Evolutionary conservation across 2,888 invertebrate genomes (phyloP), one percentile per base, ranked within the genome.

Genomic region (Acanthosepion pharaonis): DNA sequence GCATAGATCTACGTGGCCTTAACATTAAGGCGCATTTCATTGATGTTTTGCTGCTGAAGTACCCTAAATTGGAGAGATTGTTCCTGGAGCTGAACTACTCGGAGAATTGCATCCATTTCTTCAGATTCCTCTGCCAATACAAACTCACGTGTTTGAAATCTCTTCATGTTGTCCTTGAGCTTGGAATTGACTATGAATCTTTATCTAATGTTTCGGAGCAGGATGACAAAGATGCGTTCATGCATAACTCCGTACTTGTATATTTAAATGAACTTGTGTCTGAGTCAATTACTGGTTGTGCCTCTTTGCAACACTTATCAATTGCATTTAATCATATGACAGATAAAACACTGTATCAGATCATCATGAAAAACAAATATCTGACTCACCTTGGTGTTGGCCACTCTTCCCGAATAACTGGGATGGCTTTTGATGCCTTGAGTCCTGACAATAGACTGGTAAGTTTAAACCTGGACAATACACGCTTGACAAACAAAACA

Each of bases 401-500:
- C 5, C 28, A n/a, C 20, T 93, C 53, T 94, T 25, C 94, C 78
- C 42, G 59, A 91, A 28, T 94, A 94, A 93, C 94, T 93, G 53
- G 59, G 64, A n/a, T 64, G 93, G 78, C 64, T 92, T 55, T 95
- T 94, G 33, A 25, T 59, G n/a, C 33, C 49, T 42, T 95, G 94
- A 93, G 51, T 25, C 18, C 28, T 92, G 49, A 93, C 49, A 51
- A 49, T 93, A n/a, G 9, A 8, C 92, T 95, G 51, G 94, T 91
- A 48, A 94, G 49, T 33, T 91, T 94, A 48, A 94, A 92, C 48
- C 93, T 95, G 48, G 94, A 94, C 33, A 91, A 92, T 6, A 94
- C 94, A n/a, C 92, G 94, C 28, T 51, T 95, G n/a, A 94, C 94
- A 42, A 94, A 95, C 94, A 91, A 92, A 78, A 92, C 95, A 18